Evolutionary conservation across 2,797 vertebrate genomes (phyloP), one percentile per base, ranked within the genome.

Genomic region (Mormyrus proboscirostris): DNA sequence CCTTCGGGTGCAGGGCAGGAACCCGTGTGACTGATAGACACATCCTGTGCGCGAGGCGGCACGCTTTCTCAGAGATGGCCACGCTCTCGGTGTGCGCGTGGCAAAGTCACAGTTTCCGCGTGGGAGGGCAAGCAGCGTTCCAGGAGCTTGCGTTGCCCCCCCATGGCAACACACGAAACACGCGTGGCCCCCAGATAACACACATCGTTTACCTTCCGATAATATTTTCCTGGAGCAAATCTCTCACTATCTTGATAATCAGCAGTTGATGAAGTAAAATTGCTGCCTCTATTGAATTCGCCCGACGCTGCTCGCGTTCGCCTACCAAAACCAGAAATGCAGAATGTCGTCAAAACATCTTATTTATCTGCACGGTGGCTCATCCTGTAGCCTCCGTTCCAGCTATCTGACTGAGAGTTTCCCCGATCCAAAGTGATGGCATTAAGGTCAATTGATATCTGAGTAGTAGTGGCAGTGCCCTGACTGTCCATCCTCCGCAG

Each of bases 71-170:
- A 47, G 7, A 85, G 88, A 65, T 38, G 51, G 62, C 33, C 79
- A 22, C 49, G 89, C 19, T 62, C 55, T 87, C 29, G 3, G 88
- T 90, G 62, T 89, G 92, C 59, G 90, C 88, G 89, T 91, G 41
- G 91, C 16, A 8, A 9, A 89, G 57, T 96, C 94, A 95, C 90
- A 92, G 91, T 95, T 96, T 96, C 94, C 95, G 91, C 93, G 87
- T 89, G 25, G 89, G 91, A 88, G 89, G 91, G 47, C 79, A 25
- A 50, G 69, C 55, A 51, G 41, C 51, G 84, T 88, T 86, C 89
- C 59, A 14, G 57, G 44, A 22, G 83, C 47, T 19, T 9, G 44
- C n/a, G 7, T 25, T 6, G 6, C 2, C 4, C 44, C 6, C n/a
- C 25, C 65, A 33, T 8, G 14, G 12, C 25, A 5, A 29, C 44